Percentiles rank a stretch among this genome's conserved stretches.
These are phyloP conservation scores for Siniperca scherzeri DNA, from an alignment of 2,797 vertebrate species.

Conservation along the genomic window DNA sequence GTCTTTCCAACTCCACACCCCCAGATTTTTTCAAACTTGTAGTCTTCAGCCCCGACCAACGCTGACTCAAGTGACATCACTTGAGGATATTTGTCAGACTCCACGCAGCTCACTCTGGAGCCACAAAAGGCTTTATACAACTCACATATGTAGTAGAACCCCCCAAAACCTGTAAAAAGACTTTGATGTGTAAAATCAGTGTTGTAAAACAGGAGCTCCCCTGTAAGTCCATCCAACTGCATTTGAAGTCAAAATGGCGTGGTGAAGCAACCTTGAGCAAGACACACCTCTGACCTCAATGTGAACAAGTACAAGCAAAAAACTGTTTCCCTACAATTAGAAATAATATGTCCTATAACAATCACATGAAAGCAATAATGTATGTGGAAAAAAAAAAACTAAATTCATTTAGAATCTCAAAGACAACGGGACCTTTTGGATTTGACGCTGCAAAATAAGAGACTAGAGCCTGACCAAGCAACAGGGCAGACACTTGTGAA, in stretches of 20 bases:
- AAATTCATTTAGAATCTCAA: background rate
- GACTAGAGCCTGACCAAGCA: background rate
- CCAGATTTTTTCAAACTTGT: too few relatives aligned
- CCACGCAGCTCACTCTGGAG: too few relatives aligned
- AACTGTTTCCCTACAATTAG: background rate
- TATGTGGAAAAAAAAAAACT: background rate
- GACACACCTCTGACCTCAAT: background rate
- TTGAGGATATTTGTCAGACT: too few relatives aligned
- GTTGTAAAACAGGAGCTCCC: too few relatives aligned
- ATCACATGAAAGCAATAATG: background rate
- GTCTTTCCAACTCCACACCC: too few relatives aligned
- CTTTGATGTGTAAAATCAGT: too few relatives aligned
- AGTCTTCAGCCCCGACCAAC: background rate
- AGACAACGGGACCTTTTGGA: background rate
- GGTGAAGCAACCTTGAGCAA: background rate
- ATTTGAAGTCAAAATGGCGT: background rate
- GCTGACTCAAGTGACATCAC: too few relatives aligned
- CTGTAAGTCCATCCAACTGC: background rate
- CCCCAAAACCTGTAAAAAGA: too few relatives aligned
- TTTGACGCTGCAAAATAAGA: background rate
- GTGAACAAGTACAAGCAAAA: background rate
- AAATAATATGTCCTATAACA: background rate
- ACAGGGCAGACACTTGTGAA: slow-evolving; percentile 14
- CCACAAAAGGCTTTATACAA: too few relatives aligned
- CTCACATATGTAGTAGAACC: too few relatives aligned